Percentiles rank a stretch among this genome's conserved stretches.
Conservation (phyloP, 2,888 invertebrate species). For the Diplolepis rosae region DNA sequence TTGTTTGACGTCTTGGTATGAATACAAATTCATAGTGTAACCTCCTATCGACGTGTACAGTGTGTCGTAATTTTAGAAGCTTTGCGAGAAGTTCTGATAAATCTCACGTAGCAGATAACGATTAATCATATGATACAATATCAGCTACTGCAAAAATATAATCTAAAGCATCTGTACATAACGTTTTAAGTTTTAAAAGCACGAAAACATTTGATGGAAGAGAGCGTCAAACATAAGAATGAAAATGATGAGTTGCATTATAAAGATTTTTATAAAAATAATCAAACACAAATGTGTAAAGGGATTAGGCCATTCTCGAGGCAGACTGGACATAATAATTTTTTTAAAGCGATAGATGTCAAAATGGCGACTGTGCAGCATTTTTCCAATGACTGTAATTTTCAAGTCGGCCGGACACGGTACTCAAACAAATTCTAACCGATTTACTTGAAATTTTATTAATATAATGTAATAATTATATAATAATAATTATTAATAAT, state of each 20-base stretch:
- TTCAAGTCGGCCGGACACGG: no score
- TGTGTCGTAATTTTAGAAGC: background rate
- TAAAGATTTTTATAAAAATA: no score
- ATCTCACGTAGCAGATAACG: conserved; percentile 16
- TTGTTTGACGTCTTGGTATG: conserved; percentile 24
- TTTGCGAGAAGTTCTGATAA: conserved; percentile 4
- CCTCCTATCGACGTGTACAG: conserved; percentile 10
- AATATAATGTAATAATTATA: no score
- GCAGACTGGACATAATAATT: no score
- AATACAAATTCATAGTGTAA: conserved; percentile 17
- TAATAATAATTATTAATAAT: no score
- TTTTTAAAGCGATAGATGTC: no score
- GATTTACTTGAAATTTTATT: no score
- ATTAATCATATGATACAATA: background rate
- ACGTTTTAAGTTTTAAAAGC: background rate
- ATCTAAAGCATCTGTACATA: background rate
- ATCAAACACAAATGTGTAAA: no score
- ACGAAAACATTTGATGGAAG: background rate
- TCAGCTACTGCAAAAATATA: background rate
- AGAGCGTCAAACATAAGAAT: background rate
- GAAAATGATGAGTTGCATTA: background rate
- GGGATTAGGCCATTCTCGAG: no score
- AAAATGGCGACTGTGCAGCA: no score
- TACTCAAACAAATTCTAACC: no score
- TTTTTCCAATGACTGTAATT: no score